A percentile compares a stretch with the other conserved stretches of the same genome.
These are phyloP conservation scores for Coranthus polyacanthus DNA, from an alignment of 2,797 vertebrate genomes.

Conservation along the genomic window DNA sequence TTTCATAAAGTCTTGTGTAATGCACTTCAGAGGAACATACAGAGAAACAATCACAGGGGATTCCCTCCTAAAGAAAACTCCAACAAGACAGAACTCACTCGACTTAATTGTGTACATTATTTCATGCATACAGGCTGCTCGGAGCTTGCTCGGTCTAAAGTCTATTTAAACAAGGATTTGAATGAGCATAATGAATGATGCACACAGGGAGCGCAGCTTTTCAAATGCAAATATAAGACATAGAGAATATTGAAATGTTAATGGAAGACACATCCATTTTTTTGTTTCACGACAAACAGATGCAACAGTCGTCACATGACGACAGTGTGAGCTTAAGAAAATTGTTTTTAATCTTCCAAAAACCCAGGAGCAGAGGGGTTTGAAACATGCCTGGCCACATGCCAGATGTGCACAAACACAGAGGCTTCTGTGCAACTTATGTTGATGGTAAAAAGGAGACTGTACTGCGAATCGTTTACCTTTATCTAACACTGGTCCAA, in stretches of 20 bases:
- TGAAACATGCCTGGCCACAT: background rate
- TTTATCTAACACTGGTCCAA: constrained; percentile 97
- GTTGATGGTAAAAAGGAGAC: background rate
- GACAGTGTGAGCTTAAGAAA: constrained; percentile 4
- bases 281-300: background rate
- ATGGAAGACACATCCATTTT: constrained; percentile 44
- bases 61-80: constrained; percentile 81
- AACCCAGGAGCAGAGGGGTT: too few species aligned
- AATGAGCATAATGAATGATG: constrained; percentile 72
- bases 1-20: constrained; percentile 38
- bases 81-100: constrained; percentile 76
- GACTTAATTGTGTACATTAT: constrained; percentile 71
- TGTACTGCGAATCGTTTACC: constrained; percentile 79
- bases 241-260: constrained; percentile 47
- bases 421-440: too few species aligned
- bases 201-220: constrained; percentile 57
- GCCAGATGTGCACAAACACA: background rate
- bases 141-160: constrained; percentile 68
- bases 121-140: constrained; percentile 67
- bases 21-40: constrained; percentile 50
- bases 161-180: constrained; percentile 84
- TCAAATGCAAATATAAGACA: constrained; percentile 64
- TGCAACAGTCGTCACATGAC: background rate
- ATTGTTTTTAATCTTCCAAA: background rate
- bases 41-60: constrained; percentile 75